Conservation (phyloP, 53 echinoderm and acorn worm species). For the Echinarachnius parma region DNA sequence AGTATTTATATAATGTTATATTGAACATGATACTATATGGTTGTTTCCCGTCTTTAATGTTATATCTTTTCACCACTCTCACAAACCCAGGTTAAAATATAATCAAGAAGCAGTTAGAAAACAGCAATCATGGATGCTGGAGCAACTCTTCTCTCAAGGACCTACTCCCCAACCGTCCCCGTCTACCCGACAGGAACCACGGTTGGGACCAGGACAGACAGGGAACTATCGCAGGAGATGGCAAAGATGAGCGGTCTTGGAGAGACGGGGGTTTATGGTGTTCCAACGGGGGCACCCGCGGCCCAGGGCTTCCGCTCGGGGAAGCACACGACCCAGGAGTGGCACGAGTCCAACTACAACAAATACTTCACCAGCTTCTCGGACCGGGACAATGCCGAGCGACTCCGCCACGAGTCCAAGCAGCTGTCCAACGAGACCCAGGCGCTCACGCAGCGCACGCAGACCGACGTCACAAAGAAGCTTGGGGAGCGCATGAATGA, state of each 20-base stretch:
- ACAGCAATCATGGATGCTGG: constrained; percentile 80
- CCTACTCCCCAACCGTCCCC: constrained; percentile 73
- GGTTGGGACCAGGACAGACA: constrained; percentile 88
- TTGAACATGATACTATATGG: too few species aligned
- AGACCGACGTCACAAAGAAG: constrained; percentile 93
- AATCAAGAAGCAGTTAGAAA: too few species aligned
- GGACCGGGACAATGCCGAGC: constrained; percentile 91
- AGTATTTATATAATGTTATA: too few species aligned
- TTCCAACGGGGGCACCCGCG: constrained; percentile 79
- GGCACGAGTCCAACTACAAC: constrained; percentile 95
- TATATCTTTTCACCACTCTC: too few species aligned
- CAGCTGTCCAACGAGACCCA: constrained; percentile 90
- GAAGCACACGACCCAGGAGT: constrained; percentile 94
- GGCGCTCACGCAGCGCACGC: constrained; percentile 87
- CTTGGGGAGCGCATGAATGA: constrained; percentile 95
- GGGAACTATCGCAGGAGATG: constrained; percentile 70
- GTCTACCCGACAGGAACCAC: constrained; percentile 62
- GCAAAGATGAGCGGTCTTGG: constrained; percentile 79
- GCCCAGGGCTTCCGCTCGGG: constrained; percentile 90
- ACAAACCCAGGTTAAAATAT: too few species aligned
- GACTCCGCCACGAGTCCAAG: constrained; percentile 91
- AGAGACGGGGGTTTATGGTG: constrained; percentile 71
- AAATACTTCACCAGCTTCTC: constrained; percentile 95
- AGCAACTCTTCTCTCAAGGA: constrained; percentile 81
- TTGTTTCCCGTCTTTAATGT: too few species aligned